Percentiles rank a stretch among this genome's conserved stretches.
Evolutionary conservation across 2,888 invertebrate species (phyloP).

Genomic region (Trachelus tabidus): DNA sequence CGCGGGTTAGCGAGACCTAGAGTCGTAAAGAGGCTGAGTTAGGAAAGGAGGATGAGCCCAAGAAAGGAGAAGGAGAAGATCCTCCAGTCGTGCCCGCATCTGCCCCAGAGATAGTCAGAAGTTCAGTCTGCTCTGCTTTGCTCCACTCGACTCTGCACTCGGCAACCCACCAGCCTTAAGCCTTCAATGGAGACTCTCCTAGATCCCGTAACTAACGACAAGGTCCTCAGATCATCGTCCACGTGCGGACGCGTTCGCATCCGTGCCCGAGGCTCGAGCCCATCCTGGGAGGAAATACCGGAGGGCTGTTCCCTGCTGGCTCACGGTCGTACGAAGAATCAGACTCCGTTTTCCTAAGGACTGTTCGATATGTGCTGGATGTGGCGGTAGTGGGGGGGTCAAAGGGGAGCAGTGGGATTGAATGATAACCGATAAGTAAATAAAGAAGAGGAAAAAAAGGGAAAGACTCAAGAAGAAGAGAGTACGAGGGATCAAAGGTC

Average conservation of each 20-base stretch:
- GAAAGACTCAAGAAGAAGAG: not conserved
- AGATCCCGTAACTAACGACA: not conserved
- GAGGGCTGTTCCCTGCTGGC: not conserved
- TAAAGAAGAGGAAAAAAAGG: not conserved
- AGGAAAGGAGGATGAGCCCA: not conserved
- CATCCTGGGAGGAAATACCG: not conserved
- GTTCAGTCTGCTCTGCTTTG: not conserved
- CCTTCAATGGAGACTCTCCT: not conserved
- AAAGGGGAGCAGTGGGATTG: not conserved
- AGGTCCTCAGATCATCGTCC: not conserved
- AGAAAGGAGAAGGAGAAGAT: not conserved
- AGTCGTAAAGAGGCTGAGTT: not conserved
- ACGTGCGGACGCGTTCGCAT: not conserved
- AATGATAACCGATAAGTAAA: not conserved
- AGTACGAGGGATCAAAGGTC: conserved; percentile 37
- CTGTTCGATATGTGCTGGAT: not conserved
- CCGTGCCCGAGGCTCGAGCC: not conserved
- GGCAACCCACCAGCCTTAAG: not conserved
- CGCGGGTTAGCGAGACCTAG: not conserved
- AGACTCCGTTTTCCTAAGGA: not conserved
- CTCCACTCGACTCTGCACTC: not conserved
- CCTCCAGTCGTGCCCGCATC: not conserved
- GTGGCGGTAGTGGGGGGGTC: not conserved
- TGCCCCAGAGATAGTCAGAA: not conserved
- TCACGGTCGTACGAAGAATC: not conserved